Evolutionary conservation across 2,113 vertebrate genomes (phyloP).

Genomic region (rat (Rattus norvegicus)): DNA sequence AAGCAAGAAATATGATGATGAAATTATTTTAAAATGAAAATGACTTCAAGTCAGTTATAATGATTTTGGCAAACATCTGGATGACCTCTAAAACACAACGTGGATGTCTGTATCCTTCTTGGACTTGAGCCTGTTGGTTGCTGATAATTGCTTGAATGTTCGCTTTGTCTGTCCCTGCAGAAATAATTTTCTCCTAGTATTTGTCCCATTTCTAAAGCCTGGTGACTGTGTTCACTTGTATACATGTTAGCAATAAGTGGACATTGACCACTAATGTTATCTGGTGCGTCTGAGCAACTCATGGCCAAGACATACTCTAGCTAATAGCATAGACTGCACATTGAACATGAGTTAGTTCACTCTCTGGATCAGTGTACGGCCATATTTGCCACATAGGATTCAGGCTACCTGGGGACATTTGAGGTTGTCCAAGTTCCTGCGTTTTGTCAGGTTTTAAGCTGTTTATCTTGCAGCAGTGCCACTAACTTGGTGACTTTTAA

Average conservation of each 20-base stretch:
- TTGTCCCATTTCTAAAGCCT: not conserved
- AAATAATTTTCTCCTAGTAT: not conserved
- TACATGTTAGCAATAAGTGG: not conserved
- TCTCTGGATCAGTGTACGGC: not conserved
- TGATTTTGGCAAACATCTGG: constrained; percentile 6
- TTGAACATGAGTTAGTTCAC: not conserved
- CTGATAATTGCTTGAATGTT: not conserved
- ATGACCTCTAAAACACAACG: not conserved
- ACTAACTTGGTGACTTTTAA: not conserved
- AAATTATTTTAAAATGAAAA: not conserved
- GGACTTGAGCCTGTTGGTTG: not conserved
- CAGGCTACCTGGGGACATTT: not conserved
- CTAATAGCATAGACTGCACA: not conserved
- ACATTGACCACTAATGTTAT: not conserved
- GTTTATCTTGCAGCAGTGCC: not conserved
- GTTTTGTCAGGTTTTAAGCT: not conserved
- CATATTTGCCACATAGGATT: not conserved
- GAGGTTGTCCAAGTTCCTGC: not conserved
- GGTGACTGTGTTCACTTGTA: not conserved
- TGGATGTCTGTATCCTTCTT: not conserved
- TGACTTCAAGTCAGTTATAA: not conserved
- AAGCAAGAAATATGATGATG: not conserved
- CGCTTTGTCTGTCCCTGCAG: not conserved
- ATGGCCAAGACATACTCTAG: not conserved
- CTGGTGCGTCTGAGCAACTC: not conserved